Conservation (phyloP, 2,888 invertebrate species). For the Cartodere bifasciata region DNA sequence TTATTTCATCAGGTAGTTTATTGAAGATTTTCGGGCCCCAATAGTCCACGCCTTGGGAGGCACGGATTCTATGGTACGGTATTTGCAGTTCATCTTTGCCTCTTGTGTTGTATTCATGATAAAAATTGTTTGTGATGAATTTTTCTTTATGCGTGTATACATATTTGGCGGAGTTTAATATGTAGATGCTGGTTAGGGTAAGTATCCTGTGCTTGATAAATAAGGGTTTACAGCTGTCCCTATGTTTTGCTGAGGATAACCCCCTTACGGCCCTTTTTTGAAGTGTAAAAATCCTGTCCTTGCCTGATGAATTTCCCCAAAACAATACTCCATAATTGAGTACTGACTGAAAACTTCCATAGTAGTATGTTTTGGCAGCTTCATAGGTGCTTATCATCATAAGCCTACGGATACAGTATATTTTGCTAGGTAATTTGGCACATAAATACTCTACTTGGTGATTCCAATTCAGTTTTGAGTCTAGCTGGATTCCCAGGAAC, state of each 20-base stretch:
- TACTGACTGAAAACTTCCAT: no score
- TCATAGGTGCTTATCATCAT: no score
- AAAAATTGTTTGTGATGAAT: not conserved
- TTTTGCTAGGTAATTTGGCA: no score
- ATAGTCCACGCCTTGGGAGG: not conserved
- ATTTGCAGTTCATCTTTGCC: conserved; percentile 1
- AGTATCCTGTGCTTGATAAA: conserved; percentile 3
- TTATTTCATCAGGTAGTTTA: no score
- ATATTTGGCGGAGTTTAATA: not conserved
- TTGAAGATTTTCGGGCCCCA: conserved; percentile 1
- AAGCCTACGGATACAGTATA: no score
- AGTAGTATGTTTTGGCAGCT: no score
- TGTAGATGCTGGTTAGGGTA: conserved; percentile 1
- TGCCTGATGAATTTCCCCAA: conserved; percentile 1
- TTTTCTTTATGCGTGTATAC: conserved; percentile 2
- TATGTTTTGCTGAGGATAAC: conserved; percentile 1
- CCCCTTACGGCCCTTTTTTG: conserved; percentile 2
- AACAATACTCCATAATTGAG: conserved; percentile 3
- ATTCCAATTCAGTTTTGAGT: no score
- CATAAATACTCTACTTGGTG: no score
- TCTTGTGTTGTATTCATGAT: conserved; percentile 3
- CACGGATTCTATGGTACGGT: conserved; percentile 4
- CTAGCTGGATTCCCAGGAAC: no score
- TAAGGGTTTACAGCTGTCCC: not conserved
- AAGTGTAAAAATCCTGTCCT: not conserved